Evolutionary conservation across 2,113 vertebrate genomes (phyloP).

Genomic region (Proterorhinus semilunaris): DNA sequence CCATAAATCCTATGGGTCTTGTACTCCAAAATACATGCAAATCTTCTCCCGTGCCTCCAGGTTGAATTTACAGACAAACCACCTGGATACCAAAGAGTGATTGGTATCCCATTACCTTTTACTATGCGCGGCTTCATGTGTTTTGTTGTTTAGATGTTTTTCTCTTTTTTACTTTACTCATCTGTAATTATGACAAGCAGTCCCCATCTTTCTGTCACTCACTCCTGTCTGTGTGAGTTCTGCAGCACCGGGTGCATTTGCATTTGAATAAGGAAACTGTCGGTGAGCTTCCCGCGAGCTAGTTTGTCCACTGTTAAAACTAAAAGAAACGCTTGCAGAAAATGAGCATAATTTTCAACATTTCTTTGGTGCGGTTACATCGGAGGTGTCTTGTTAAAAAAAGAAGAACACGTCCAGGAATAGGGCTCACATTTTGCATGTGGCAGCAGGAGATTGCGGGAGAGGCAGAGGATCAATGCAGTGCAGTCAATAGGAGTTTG

Average conservation of each 20-base stretch:
- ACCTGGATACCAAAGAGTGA: neutral
- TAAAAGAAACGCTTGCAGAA: neutral
- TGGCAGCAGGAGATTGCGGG: neutral
- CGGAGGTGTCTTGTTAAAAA: neutral
- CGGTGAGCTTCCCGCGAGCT: constrained; percentile 8
- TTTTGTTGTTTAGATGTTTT: neutral
- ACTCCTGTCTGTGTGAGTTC: neutral
- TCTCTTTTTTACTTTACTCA: constrained; percentile 1
- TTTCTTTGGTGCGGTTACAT: neutral
- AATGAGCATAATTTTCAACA: constrained; percentile 2
- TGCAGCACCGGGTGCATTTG: neutral
- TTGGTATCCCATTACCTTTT: neutral
- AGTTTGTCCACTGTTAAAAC: constrained; percentile 18
- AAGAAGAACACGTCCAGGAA: neutral
- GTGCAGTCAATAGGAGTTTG: neutral
- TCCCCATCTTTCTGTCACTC: neutral
- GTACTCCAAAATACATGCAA: neutral
- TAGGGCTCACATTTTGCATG: neutral
- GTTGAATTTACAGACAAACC: neutral
- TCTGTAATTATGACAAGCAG: neutral
- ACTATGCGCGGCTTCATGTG: neutral
- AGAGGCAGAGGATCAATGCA: neutral
- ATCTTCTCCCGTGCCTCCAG: neutral
- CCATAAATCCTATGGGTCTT: no score
- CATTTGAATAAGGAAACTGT: constrained; percentile 6